These are phyloP conservation scores for Toxotes lorentzi DNA, from an alignment of 2,797 vertebrate species.

Conservation along the genomic window DNA sequence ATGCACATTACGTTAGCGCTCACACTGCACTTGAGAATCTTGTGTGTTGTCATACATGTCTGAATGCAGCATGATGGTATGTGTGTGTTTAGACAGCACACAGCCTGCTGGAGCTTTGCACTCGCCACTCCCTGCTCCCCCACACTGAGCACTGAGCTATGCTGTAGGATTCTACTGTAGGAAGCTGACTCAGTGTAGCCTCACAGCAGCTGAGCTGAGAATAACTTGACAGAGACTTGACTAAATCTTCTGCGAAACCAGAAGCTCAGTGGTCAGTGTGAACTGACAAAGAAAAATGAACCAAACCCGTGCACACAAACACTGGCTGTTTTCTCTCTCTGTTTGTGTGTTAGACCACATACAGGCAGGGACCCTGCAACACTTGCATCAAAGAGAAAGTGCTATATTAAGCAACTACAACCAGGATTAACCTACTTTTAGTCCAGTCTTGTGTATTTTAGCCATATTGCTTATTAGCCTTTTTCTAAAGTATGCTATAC, in stretches of 20 bases:
- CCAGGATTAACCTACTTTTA: not conserved
- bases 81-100: constrained; percentile 35
- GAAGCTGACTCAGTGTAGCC: constrained; percentile 58
- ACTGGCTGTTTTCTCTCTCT: not conserved
- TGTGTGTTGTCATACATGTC: constrained; percentile 20
- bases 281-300: constrained; percentile 13
- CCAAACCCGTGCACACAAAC: not conserved
- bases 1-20: not conserved
- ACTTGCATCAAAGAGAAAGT: not conserved
- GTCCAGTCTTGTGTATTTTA: not conserved
- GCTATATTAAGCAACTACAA: not conserved
- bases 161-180: constrained; percentile 15
- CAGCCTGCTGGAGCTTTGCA: constrained; percentile 49
- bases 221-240: constrained; percentile 25
- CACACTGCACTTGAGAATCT: not conserved
- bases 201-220: constrained; percentile 32
- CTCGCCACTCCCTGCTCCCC: constrained; percentile 53
- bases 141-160: constrained; percentile 47
- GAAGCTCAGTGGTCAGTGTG: constrained; percentile 1
- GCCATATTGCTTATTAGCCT: not conserved
- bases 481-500: not conserved
- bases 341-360: not conserved
- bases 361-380: not conserved
- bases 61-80: constrained; percentile 29
- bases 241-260: constrained; percentile 25